phyloP scores from a whole-genome alignment of 2,113 vertebrate genomes.

The Dicrurus megarhynchus region DNA sequence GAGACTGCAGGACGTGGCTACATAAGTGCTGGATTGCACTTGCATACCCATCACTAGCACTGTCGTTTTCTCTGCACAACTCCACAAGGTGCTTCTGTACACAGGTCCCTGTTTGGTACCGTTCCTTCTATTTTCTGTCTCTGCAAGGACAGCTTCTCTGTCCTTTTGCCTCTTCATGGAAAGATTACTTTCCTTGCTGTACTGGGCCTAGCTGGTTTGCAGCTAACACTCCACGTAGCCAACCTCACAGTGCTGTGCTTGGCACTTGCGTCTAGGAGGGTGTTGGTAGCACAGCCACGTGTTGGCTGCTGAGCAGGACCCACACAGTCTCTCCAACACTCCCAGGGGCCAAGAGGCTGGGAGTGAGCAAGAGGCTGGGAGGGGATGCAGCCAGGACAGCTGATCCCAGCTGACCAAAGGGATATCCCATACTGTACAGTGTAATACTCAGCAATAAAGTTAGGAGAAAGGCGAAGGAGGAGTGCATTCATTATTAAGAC shows the following conservation, averaged over 20 bases:
- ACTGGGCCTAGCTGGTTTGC: no score
- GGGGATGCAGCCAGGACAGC: neutral
- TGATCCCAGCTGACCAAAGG: neutral
- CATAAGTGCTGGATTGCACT: neutral
- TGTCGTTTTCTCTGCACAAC: neutral
- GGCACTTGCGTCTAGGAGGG: neutral
- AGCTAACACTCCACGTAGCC: fast-evolving
- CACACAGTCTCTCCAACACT: neutral
- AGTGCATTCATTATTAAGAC: neutral
- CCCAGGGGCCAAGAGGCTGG: fast-evolving
- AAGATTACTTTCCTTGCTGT: neutral
- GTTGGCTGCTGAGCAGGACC: neutral
- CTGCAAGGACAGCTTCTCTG: neutral
- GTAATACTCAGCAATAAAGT: neutral
- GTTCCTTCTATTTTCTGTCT: fast-evolving
- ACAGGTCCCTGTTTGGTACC: neutral
- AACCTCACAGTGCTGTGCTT: fast-evolving
- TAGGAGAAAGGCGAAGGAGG: neutral
- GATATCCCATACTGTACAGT: fast-evolving
- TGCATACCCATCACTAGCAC: fast-evolving
- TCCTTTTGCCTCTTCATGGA: neutral
- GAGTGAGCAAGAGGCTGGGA: neutral
- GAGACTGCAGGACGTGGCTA: neutral
- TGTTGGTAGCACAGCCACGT: fast-evolving
- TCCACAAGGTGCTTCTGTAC: neutral